phyloP scores from a whole-genome alignment of 2,113 vertebrate genomes.

The Phasianus colchicus region DNA sequence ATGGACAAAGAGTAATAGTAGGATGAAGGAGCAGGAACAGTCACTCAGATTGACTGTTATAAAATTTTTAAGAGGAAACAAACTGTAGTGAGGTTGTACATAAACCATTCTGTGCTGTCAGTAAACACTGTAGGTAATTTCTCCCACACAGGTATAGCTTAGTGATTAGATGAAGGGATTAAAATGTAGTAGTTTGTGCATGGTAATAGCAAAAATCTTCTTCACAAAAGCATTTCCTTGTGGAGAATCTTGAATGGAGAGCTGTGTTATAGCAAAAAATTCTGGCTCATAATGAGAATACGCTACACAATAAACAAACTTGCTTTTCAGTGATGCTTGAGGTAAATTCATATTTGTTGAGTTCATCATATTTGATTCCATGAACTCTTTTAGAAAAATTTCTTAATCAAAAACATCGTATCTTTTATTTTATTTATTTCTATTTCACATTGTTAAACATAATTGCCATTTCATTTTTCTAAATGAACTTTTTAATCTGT shows the following conservation, averaged over 20 bases:
- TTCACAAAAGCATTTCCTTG: not conserved
- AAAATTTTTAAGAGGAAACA: not conserved
- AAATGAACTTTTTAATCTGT: not conserved
- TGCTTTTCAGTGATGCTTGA: not conserved
- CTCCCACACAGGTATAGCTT: not conserved
- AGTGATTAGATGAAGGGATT: not conserved
- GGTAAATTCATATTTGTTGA: not conserved
- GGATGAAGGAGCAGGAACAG: not conserved
- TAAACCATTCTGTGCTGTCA: not conserved
- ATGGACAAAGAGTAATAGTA: not conserved
- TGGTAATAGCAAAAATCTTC: not conserved
- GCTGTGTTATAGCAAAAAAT: not conserved
- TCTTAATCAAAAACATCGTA: not conserved
- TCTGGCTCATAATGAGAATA: not conserved
- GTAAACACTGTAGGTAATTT: not conserved
- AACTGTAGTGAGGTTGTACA: not conserved
- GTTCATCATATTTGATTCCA: not conserved
- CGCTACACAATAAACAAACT: not conserved
- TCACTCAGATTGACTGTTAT: not conserved
- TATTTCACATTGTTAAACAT: not conserved
- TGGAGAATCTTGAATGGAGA: not conserved
- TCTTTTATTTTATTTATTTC: not conserved
- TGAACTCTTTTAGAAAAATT: not conserved
- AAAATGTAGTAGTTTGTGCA: not conserved
- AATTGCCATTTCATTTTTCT: not conserved